Base-by-base conservation (phyloP, 2,888 invertebrate genomes). In the Asteroscopus sphinx region DNA sequence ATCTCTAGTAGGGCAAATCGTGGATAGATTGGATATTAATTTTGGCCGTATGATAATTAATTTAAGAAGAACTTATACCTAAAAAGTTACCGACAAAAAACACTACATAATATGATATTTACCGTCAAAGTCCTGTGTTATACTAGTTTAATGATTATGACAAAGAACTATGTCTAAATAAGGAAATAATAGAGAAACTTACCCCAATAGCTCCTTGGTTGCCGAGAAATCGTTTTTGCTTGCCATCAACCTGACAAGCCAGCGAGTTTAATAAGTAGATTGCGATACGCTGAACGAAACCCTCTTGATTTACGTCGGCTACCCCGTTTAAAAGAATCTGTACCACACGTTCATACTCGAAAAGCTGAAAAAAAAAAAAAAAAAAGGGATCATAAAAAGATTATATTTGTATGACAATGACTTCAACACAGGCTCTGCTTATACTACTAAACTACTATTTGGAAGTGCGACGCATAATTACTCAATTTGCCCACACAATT, bases 171-270 rank as follows among this genome's bases (percentile, higher is more conserved):
- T 9, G 11, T 5, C n/a, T 32, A 11, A 32, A 1, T 12, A 1
- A 1, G n/a, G 32, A 17, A 28, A 40, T 12, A 26, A 47, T 36
- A 53, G 46, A 21, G 49, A 36, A 64, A 92, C 95, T 94, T 89
- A 97, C 97, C 88, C 95, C 95, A 79, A 98, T 97, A 40, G 98
- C 98, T 56, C 98, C 98, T 52, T 98, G 94, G 88, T 98, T 97
- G 41, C 99, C 99, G 28, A 99, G 95, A 80, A 98, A 96, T 44
- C 97, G 96, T 86, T 99, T 99, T 86, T 99, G 98, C 56, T 96
- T 95, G 16, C 98, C 98, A 84, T 99, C 98, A 7, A 99, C 99
- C 91, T 99, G 99, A 88, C 99, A 99, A 5, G 99, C 99, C 71
- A 99, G 95, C 0, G 98, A 98, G 91, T 99, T 99, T 52, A 99